phyloP scores from a whole-genome alignment of 2,797 vertebrate species.

The Hippopotamyrus pictus region DNA sequence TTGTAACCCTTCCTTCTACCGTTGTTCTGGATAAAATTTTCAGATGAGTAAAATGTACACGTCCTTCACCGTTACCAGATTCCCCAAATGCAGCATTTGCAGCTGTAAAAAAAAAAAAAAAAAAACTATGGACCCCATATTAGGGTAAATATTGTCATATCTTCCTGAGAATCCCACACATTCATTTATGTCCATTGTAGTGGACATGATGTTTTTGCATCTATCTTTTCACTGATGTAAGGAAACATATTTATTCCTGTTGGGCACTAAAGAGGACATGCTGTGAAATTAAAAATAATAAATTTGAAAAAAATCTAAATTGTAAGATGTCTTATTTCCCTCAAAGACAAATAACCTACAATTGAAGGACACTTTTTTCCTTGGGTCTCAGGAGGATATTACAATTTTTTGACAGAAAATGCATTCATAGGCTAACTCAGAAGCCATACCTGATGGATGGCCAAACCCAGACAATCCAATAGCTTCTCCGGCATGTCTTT shows the following conservation, averaged over 20 bases:
- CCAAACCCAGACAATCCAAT: constrained; percentile 82
- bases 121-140: neutral
- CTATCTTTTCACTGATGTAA: no score
- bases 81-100: neutral
- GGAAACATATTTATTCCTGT: no score
- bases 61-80: neutral
- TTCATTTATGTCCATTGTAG: no score
- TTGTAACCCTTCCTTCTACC: neutral
- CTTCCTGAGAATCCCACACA: no score
- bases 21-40: neutral
- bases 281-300: no score
- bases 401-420: neutral
- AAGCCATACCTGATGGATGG: constrained; percentile 82
- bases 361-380: no score
- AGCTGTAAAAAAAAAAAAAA: neutral
- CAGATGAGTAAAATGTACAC: neutral
- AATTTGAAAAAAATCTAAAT: no score
- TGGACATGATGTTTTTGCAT: no score
- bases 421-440: neutral
- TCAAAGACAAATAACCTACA: no score
- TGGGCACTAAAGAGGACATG: no score
- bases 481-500: constrained; percentile 83
- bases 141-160: neutral
- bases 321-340: no score
- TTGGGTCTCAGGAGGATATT: no score